Base-by-base conservation (phyloP, 2,113 vertebrate species). In the Equus przewalskii region DNA sequence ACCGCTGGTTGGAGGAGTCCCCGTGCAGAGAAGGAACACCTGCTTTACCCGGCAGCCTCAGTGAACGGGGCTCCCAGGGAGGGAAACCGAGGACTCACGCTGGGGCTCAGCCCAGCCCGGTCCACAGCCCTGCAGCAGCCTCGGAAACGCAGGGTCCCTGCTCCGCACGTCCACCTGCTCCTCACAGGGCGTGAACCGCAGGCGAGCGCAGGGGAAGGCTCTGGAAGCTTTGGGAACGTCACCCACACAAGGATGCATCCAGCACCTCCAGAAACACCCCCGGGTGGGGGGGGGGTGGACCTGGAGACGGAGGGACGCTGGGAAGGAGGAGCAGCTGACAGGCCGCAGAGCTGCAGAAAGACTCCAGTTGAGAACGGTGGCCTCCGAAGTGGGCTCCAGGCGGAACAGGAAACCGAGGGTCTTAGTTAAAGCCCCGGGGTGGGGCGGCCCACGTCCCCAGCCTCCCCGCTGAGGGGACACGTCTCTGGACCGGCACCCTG, bases 11-110 rank as follows among this genome's bases (percentile, higher is more conserved):
- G 14, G 62, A n/a, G 36, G 70, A 19, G 46, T 14, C 33, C 78
- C 19, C 4, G 13, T 7, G 0, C 41, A 44, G 15, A 22, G 26
- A 4, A 72, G 36, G 22, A 7, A 21, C 0, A 18, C 49, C 7
- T 4, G 3, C n/a, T 58, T 4, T 4, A n/a, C 76, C 54, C 12
- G 30, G 76, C 56, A n/a, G 46, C 28, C 58, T 65, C 58, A 13
- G 19, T 64, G 19, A 26, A 41, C n/a, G 15, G 24, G n/a, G 49
- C 46, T 54, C 30, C 14, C n/a, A 65, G 18, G 51, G 78, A 36
- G 46, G 11, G 7, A n/a, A 11, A 51, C 1, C 2, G 19, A 7
- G 19, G 1, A 6, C 0, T 41, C 69, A 10, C 10, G 1, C 28
- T 49, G 1, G 11, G 54, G 41, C 7, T 12, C 28, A 3, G 75